phyloP scores from a whole-genome alignment of 2,113 vertebrate genomes.

The Protomyctophum bolini region DNA sequence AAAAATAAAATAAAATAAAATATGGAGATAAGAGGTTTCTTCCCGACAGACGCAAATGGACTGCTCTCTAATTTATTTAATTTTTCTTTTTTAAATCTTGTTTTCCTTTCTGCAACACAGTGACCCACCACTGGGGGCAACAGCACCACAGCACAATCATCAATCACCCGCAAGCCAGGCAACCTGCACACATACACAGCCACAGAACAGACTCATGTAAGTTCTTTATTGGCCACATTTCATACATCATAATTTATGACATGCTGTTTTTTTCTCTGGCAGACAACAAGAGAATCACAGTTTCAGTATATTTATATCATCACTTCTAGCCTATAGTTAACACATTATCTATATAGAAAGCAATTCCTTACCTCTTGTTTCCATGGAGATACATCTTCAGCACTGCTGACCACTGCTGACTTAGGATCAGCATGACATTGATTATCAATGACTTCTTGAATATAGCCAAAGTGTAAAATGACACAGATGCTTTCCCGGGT shows the following conservation, averaged over 20 bases:
- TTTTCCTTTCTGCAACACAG: not conserved
- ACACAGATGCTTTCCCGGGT: not conserved
- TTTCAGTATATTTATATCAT: not conserved
- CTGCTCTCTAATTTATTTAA: too few relatives aligned
- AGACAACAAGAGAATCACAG: not conserved
- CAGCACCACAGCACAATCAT: not conserved
- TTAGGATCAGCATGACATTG: slow-evolving; percentile 3
- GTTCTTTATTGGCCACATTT: too few relatives aligned
- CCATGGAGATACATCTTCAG: not conserved
- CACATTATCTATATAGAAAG: not conserved
- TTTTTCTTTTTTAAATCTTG: too few relatives aligned
- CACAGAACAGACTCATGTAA: too few relatives aligned
- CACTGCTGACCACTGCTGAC: not conserved
- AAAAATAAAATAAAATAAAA: too few relatives aligned
- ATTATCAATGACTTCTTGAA: not conserved
- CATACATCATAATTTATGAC: too few relatives aligned
- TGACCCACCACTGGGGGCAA: not conserved
- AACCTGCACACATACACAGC: too few relatives aligned
- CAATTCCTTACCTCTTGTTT: not conserved
- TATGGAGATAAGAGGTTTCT: too few relatives aligned
- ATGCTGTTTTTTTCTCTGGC: too few relatives aligned
- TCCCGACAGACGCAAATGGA: too few relatives aligned
- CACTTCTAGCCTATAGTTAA: not conserved
- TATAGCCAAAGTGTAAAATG: not conserved
- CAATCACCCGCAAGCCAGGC: too few relatives aligned